These are phyloP conservation scores for Pachyramphus minor DNA, from an alignment of 2,113 vertebrate species.

Conservation along the genomic window DNA sequence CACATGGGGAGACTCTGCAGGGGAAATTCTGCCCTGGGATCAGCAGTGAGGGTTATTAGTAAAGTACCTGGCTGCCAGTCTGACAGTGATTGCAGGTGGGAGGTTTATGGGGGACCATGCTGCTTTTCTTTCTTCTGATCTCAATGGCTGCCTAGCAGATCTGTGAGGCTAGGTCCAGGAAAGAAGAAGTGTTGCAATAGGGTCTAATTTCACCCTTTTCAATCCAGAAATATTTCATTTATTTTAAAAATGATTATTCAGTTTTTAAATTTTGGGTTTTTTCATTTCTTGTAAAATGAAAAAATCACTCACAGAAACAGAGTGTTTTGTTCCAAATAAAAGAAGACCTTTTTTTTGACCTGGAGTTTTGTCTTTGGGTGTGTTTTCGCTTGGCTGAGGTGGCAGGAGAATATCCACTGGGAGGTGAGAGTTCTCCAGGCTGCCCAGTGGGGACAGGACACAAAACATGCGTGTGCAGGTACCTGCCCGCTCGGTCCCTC, in stretches of 20 bases:
- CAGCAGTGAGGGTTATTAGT: not conserved
- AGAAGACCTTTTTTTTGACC: not conserved
- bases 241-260: not conserved
- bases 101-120: not conserved
- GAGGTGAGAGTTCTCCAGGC: not conserved
- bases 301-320: not conserved
- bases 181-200: not conserved
- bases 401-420: accelerated
- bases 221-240: not conserved
- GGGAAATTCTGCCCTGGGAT: not conserved
- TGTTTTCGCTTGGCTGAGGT: not conserved
- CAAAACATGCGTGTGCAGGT: accelerated
- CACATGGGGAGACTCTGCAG: not conserved
- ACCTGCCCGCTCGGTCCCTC: not conserved
- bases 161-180: not conserved
- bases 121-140: not conserved
- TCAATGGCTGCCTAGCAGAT: not conserved
- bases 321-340: not conserved
- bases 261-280: not conserved
- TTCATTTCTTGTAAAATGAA: not conserved
- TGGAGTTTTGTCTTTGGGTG: not conserved
- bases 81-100: not conserved
- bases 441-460: not conserved
- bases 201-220: not conserved
- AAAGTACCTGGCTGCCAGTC: not conserved